Base-by-base conservation (phyloP, 2,113 vertebrate species). In the Zapornia atra region DNA sequence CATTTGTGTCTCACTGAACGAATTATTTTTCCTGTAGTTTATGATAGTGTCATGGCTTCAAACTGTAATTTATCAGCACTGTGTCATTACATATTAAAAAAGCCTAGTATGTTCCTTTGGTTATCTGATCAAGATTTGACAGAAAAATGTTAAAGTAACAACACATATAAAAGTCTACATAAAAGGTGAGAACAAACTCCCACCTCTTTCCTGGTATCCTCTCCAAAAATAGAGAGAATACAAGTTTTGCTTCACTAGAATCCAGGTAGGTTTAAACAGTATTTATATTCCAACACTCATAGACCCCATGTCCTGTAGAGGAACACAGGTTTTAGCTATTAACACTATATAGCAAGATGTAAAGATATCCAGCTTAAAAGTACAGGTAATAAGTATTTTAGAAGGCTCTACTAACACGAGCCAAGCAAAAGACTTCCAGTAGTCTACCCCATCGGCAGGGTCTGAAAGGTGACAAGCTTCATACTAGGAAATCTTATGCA, bases 401-500 rank as follows among this genome's bases (percentile, higher is more conserved):
- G 40, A 65, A 76, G 46, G 63, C 16, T 82, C 28, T 34, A 50
- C 16, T 22, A 60, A 48, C 0, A 3, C 21, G 50, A 92, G 3
- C 54, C 12, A 76, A 44, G 38, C 9, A 46, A 59, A 3, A 70
- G 38, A 36, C 31, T 56, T 82, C 8, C 21, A 44, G 26, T 5
- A 46, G 33, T 14, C 40, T 48, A 9, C 29, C 25, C 36, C 71
- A 69, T 22, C 28, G 77, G 15, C 1, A 56, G 26, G 26, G 18
- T 14, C 33, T 34, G 13, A 42, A 29, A 66, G 18, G 14, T 20
- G 19, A 60, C 16, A 59, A 0, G 3, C 57, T 80, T 77, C 33
- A 13, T 15, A 63, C 46, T 17, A 88, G 17, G 83, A 80, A 91
- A 0, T 0, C 48, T 56, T 12, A 28, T 2, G 10, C 18, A 66